phyloP scores from a whole-genome alignment of 2,888 invertebrate species.

The Oscheius sp. region DNA sequence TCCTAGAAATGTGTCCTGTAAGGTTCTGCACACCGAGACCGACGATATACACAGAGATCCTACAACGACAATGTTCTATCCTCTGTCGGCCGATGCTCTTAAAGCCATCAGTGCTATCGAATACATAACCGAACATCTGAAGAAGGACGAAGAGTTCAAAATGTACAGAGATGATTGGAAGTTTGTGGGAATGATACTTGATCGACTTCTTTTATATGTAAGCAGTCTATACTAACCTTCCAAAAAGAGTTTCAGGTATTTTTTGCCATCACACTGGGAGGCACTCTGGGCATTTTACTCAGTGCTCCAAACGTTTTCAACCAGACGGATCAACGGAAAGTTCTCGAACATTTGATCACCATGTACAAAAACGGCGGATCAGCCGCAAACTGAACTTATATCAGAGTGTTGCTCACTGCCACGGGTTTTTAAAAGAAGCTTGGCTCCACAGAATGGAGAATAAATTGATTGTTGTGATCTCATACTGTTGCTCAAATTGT shows the following conservation, averaged over 20 bases:
- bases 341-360: constrained; percentile 19
- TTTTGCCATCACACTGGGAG: constrained; percentile 71
- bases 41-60: constrained; percentile 38
- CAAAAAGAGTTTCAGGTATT: constrained; percentile 68
- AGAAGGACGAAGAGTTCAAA: constrained; percentile 64
- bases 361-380: constrained; percentile 28
- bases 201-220: constrained; percentile 76
- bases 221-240: constrained; percentile 66
- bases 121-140: constrained; percentile 70
- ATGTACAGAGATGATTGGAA: constrained; percentile 76
- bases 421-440: too few relatives aligned
- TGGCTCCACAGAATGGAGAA: too few relatives aligned
- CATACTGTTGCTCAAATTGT: too few relatives aligned
- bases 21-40: constrained; percentile 2
- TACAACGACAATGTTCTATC: constrained; percentile 44
- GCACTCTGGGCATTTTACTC: constrained; percentile 73
- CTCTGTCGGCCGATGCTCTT: constrained; percentile 35
- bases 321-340: constrained; percentile 14
- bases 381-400: not conserved
- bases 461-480: too few relatives aligned
- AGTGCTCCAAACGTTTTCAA: constrained; percentile 76
- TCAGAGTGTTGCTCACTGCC: too few relatives aligned
- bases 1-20: constrained; percentile 8
- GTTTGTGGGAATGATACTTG: constrained; percentile 76
- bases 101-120: constrained; percentile 64